Conservation (phyloP, 92 coral and sea anemone genomes). For the Desmophyllum pertusum region DNA sequence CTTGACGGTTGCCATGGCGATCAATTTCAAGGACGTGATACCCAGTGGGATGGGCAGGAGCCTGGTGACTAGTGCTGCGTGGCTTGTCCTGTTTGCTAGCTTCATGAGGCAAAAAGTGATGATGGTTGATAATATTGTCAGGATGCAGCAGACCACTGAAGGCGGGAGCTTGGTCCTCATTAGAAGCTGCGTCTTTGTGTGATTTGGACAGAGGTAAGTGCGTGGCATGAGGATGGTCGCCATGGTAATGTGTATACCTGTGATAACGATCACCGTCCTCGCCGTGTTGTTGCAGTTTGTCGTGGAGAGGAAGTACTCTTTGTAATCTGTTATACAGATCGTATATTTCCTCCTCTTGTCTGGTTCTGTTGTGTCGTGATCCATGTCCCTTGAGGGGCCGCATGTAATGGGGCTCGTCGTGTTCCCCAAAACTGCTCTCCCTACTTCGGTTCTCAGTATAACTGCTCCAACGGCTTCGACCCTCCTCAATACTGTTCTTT, state of each 20-base stretch:
- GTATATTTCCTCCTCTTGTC: constrained; percentile 33
- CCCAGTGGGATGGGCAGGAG: constrained; percentile 39
- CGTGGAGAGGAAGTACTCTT: constrained; percentile 8
- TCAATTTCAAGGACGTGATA: constrained; percentile 56
- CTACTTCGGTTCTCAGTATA: constrained; percentile 35
- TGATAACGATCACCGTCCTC: constrained; percentile 5
- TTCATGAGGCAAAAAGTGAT: constrained; percentile 82
- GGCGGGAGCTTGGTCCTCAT: constrained; percentile 27
- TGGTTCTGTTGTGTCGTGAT: constrained; percentile 8
- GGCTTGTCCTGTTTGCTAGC: constrained; percentile 60
- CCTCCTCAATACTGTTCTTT: constrained; percentile 26
- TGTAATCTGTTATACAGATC: constrained; percentile 25
- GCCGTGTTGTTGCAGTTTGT: not conserved
- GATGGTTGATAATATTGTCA: constrained; percentile 82
- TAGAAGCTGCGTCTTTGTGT: not conserved
- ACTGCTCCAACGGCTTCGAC: constrained; percentile 32
- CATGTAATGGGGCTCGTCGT: constrained; percentile 19
- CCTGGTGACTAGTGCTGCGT: constrained; percentile 3
- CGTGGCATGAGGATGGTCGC: constrained; percentile 11
- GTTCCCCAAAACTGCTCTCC: constrained; percentile 31
- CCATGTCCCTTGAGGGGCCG: constrained; percentile 17
- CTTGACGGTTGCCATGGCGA: constrained; percentile 57
- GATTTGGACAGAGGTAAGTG: constrained; percentile 8
- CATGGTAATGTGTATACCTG: not conserved
- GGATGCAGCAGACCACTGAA: constrained; percentile 78